These are phyloP conservation scores for Podocnemis expansa DNA, from an alignment of 2,113 vertebrate genomes.

Conservation along the genomic window DNA sequence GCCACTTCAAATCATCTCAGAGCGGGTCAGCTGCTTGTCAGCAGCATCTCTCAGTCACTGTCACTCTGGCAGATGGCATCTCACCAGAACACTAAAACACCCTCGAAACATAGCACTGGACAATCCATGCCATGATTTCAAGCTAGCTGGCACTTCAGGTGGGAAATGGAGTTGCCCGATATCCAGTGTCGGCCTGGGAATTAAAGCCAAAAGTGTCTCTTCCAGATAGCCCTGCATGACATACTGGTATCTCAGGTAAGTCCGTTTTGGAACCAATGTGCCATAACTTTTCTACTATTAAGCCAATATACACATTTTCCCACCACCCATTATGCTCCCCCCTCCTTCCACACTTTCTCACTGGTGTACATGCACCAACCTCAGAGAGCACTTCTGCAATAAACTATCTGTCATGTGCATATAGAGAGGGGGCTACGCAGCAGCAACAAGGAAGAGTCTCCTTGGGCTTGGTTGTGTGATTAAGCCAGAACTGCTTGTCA, in stretches of 20 bases:
- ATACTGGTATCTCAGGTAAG: not conserved
- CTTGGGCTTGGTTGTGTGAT: not conserved
- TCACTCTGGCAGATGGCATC: no score
- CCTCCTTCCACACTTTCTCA: not conserved
- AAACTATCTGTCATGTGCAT: not conserved
- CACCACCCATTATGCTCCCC: not conserved
- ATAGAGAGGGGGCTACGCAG: not conserved
- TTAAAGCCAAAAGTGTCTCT: not conserved
- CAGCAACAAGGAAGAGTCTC: not conserved
- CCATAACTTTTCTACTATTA: not conserved
- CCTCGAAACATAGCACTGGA: not conserved
- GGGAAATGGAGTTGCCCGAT: not conserved
- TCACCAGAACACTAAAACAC: no score
- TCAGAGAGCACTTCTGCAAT: not conserved
- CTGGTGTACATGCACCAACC: not conserved
- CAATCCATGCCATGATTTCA: not conserved
- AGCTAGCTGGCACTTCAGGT: not conserved
- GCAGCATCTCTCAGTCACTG: not conserved
- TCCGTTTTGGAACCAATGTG: not conserved
- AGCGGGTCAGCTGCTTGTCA: not conserved
- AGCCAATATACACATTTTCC: not conserved
- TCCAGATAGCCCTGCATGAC: not conserved
- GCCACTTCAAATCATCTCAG: not conserved
- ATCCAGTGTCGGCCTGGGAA: not conserved
- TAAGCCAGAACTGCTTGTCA: not conserved